phyloP scores from a whole-genome alignment of 2,888 invertebrate species.

The Matsumyia berberina region DNA sequence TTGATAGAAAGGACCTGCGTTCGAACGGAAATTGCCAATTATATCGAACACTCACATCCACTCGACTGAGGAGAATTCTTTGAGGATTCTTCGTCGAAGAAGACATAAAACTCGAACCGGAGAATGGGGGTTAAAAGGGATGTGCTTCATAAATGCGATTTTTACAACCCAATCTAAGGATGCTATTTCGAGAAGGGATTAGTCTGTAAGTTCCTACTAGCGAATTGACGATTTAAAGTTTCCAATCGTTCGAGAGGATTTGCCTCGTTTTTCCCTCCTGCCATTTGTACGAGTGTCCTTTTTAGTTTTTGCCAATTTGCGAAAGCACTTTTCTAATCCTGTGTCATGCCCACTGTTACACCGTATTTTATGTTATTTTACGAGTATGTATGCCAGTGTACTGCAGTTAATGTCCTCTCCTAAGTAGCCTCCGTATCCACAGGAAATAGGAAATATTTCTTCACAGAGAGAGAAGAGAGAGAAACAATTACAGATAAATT shows the following conservation, averaged over 20 bases:
- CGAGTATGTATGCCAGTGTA: background rate
- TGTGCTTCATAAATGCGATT: conserved; percentile 10
- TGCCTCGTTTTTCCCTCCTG: background rate
- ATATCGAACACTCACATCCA: conserved; percentile 10
- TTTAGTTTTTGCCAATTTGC: conserved; percentile 15
- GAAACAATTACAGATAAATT: conserved; percentile 58
- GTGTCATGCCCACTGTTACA: background rate
- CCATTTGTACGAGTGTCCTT: conserved; percentile 27
- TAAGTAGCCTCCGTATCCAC: conserved; percentile 4
- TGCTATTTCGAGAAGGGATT: background rate
- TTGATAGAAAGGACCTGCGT: conserved; percentile 23
- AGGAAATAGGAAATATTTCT: conserved; percentile 22
- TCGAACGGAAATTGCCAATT: conserved; percentile 39
- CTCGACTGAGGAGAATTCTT: too few species aligned
- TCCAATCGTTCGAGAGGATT: conserved; percentile 27
- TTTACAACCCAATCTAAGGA: conserved; percentile 1
- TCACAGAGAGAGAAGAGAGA: background rate
- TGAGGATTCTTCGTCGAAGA: conserved; percentile 1
- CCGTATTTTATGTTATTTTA: background rate
- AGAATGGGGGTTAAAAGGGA: background rate
- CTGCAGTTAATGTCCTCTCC: background rate
- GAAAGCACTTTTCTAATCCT: conserved; percentile 12
- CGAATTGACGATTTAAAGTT: conserved; percentile 41
- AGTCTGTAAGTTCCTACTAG: conserved; percentile 12
- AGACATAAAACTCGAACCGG: background rate